Conservation (phyloP, 2,113 vertebrate genomes). For the Chionomys nivalis region DNA sequence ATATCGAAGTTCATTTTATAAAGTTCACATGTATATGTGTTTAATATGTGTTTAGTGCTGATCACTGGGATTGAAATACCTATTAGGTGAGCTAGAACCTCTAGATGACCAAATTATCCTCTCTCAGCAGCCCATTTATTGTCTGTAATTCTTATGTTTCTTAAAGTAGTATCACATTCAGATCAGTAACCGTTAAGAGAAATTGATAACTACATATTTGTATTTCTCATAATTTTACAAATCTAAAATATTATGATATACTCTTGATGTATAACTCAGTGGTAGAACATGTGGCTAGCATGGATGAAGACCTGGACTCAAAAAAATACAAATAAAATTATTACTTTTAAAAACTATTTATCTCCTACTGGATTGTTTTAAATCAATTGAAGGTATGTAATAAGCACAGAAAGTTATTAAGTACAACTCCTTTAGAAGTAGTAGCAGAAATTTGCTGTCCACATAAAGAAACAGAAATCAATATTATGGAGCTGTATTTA, state of each 20-base stretch:
- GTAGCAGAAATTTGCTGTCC: background rate
- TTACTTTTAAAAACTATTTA: background rate
- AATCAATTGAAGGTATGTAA: background rate
- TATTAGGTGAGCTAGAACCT: background rate
- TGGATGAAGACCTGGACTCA: background rate
- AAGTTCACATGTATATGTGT: background rate
- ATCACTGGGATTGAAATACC: no score
- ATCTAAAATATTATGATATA: background rate
- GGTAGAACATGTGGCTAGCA: background rate
- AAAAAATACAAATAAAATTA: background rate
- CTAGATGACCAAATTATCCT: background rate
- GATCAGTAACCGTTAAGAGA: background rate
- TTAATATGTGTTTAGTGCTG: background rate
- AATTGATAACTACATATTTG: background rate
- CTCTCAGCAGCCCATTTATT: background rate
- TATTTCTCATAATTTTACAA: conserved; percentile 11
- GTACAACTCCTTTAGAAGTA: background rate
- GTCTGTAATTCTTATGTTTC: background rate
- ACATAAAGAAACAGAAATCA: background rate
- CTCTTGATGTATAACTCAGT: background rate
- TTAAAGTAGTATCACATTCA: background rate
- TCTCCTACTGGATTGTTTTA: background rate
- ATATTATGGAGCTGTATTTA: background rate
- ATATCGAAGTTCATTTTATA: background rate
- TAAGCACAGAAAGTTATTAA: background rate